Conservation (phyloP, 2,888 invertebrate species). For the Dromius quadrimaculatus region DNA sequence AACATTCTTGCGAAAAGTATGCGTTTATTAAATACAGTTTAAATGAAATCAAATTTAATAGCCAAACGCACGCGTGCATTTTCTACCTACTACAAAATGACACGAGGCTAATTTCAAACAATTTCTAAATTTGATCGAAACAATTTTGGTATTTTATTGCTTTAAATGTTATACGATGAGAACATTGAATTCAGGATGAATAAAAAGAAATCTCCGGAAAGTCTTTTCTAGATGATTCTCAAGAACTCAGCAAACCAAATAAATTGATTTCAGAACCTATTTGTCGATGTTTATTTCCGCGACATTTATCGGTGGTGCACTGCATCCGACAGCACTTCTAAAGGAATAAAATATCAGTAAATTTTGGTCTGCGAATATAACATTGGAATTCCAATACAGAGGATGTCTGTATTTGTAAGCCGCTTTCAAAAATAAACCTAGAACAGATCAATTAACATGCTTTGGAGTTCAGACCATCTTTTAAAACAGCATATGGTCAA, state of each 20-base stretch:
- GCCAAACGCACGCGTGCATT: neutral
- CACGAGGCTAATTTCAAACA: no score
- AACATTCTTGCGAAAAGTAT: constrained; percentile 20
- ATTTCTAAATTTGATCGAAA: no score
- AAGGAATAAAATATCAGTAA: constrained; percentile 4
- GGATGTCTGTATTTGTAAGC: constrained; percentile 8
- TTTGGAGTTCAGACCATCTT: constrained; percentile 16
- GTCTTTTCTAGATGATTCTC: neutral
- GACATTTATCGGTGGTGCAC: constrained; percentile 9
- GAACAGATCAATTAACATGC: constrained; percentile 25
- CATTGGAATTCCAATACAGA: constrained; percentile 23
- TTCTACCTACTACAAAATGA: neutral
- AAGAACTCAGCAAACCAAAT: constrained; percentile 16
- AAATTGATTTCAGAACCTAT: constrained; percentile 12
- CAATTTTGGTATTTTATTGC: no score
- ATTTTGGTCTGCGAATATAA: neutral
- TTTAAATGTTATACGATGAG: no score
- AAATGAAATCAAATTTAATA: constrained; percentile 7
- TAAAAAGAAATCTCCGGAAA: neutral
- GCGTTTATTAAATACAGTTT: neutral
- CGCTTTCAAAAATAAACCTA: constrained; percentile 22
- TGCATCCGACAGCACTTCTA: constrained; percentile 18
- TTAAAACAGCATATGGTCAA: constrained; percentile 40
- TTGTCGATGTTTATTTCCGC: constrained; percentile 41
- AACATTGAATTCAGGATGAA: no score